Conservation (phyloP, 2,113 vertebrate genomes). For the Cynoglossus semilaevis region DNA sequence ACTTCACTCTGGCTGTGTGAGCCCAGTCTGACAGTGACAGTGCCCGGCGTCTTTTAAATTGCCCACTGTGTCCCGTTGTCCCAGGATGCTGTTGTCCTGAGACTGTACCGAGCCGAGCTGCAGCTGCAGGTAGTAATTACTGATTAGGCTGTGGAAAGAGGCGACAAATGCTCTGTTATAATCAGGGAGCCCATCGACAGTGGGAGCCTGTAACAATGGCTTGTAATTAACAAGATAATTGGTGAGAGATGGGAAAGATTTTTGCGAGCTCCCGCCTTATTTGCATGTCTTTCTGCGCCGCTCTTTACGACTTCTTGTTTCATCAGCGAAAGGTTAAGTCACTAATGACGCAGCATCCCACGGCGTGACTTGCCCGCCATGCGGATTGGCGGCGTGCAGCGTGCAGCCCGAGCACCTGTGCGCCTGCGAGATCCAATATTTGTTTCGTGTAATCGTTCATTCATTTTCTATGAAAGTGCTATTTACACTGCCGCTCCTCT, state of each 20-base stretch:
- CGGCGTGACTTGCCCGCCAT: slow-evolving; percentile 13
- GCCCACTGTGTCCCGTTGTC: slow-evolving; percentile 42
- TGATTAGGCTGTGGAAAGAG: slow-evolving; percentile 77
- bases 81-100: slow-evolving; percentile 50
- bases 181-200: slow-evolving; percentile 76
- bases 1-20: slow-evolving; percentile 5
- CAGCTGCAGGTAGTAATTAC: slow-evolving; percentile 84
- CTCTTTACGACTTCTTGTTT: slow-evolving; percentile 63
- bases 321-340: slow-evolving; percentile 49
- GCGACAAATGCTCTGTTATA: slow-evolving; percentile 76
- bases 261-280: slow-evolving; percentile 70
- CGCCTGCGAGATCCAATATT: slow-evolving; percentile 30
- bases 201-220: slow-evolving; percentile 76
- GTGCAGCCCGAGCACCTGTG: slow-evolving; percentile 44
- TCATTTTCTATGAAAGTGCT: slow-evolving; percentile 31
- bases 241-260: slow-evolving; percentile 77
- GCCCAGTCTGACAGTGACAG: slow-evolving; percentile 12
- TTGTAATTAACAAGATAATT: slow-evolving; percentile 84
- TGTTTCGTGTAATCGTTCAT: slow-evolving; percentile 29
- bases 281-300: slow-evolving; percentile 67
- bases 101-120: slow-evolving; percentile 45
- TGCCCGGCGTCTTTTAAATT: slow-evolving; percentile 21
- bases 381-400: slow-evolving; percentile 16
- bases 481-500: slow-evolving; percentile 27
- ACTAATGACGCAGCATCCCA: slow-evolving; percentile 62